Percentiles rank a stretch among this genome's conserved stretches.
Conservation (phyloP, 2,888 invertebrate genomes). For the Adineta ricciae region DNA sequence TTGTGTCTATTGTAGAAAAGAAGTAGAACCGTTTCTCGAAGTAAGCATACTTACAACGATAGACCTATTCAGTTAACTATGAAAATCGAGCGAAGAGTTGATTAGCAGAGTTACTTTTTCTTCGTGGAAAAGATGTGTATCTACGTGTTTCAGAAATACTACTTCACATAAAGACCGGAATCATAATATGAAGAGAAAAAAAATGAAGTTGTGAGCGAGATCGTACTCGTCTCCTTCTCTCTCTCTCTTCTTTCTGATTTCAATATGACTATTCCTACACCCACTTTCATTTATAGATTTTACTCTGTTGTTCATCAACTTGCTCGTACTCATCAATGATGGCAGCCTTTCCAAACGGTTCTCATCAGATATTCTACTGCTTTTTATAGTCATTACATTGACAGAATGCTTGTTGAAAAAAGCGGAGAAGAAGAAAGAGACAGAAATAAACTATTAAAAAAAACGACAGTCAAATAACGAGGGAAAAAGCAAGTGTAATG, state of each 20-base stretch:
- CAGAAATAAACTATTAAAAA: background rate
- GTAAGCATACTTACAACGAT: too few species aligned
- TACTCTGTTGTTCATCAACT: background rate
- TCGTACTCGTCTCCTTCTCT: background rate
- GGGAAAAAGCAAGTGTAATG: background rate
- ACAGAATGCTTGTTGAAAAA: background rate
- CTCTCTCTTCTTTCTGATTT: background rate
- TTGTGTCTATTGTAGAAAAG: background rate
- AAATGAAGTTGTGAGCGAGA: background rate
- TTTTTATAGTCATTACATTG: background rate
- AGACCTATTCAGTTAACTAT: too few species aligned
- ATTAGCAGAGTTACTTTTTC: background rate
- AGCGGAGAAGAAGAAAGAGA: background rate
- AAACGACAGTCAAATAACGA: background rate
- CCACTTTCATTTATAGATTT: background rate
- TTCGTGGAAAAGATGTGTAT: background rate
- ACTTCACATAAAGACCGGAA: background rate
- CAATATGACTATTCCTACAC: background rate
- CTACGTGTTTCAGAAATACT: background rate
- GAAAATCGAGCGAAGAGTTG: background rate
- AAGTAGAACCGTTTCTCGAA: background rate
- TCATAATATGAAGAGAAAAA: background rate
- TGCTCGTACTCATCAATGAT: background rate
- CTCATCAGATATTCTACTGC: background rate
- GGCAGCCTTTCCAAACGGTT: background rate